Percentiles rank a stretch among this genome's conserved stretches.
These are phyloP conservation scores for Stomatorhinus walkeri DNA, from an alignment of 2,797 vertebrate genomes.

Conservation along the genomic window DNA sequence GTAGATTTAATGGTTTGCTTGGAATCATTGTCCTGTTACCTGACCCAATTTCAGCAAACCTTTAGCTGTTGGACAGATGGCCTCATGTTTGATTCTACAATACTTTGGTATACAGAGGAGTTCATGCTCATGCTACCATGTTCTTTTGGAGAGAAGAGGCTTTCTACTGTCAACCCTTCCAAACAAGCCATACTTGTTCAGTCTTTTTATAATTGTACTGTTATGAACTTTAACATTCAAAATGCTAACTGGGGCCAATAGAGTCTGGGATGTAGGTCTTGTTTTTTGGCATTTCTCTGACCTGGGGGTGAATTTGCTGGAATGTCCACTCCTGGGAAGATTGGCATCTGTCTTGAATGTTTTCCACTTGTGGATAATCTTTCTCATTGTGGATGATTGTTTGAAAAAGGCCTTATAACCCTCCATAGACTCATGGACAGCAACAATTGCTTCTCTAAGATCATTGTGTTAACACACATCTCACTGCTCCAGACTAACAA, in stretches of 20 bases:
- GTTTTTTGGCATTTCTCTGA: background rate
- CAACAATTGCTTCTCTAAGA: background rate
- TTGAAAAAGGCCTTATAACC: background rate
- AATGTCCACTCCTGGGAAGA: background rate
- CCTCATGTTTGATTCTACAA: background rate
- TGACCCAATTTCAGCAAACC: background rate
- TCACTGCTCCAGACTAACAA: background rate
- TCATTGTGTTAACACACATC: background rate
- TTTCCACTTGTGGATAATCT: background rate
- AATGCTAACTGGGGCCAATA: background rate
- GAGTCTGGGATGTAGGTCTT: background rate
- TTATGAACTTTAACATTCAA: background rate
- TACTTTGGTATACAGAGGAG: background rate
- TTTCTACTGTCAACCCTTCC: background rate
- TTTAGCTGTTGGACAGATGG: background rate
- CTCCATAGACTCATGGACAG: background rate
- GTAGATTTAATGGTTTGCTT: background rate
- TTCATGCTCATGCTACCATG: background rate
- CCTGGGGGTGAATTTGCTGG: background rate
- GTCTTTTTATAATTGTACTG: background rate
- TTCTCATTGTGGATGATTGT: background rate
- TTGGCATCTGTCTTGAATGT: background rate
- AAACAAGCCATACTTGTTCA: background rate
- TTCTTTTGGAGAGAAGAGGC: background rate
- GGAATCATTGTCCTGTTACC: background rate